Percentiles rank a stretch among this genome's conserved stretches.
phyloP scores from a whole-genome alignment of 2,113 vertebrate genomes.

The Hyperopisus bebe region DNA sequence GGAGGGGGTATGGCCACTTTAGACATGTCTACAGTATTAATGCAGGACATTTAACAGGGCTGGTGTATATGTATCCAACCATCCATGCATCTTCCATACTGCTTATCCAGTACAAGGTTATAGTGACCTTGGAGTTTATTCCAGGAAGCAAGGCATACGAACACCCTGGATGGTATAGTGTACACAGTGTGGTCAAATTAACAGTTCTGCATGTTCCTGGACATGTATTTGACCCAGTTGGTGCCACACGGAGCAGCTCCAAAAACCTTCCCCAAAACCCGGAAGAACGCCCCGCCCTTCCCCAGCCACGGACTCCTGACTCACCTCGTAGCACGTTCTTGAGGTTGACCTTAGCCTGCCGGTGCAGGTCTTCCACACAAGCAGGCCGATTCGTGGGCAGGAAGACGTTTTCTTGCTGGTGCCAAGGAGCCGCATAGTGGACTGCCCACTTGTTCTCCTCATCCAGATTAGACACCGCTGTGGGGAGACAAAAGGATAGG shows the following conservation, averaged over 20 bases:
- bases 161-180: neutral
- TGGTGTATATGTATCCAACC: neutral
- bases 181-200: neutral
- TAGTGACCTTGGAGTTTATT: neutral
- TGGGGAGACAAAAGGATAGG: slow-evolving; percentile 16
- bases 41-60: neutral
- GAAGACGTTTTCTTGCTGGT: slow-evolving; percentile 97
- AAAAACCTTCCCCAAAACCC: neutral
- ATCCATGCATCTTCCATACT: neutral
- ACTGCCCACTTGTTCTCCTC: slow-evolving; percentile 96
- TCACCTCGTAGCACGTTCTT: slow-evolving; percentile 91
- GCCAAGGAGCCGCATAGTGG: slow-evolving; percentile 90
- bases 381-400: slow-evolving; percentile 77
- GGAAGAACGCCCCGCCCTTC: neutral
- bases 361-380: slow-evolving; percentile 90
- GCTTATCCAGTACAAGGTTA: neutral
- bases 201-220: neutral
- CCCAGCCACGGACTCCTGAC: slow-evolving; percentile 7
- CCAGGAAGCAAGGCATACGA: neutral
- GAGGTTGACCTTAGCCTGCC: slow-evolving; percentile 93
- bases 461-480: slow-evolving; percentile 94
- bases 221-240: neutral
- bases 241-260: neutral
- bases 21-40: neutral
- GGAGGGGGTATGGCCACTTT: neutral